Percentiles rank a stretch among this genome's conserved stretches.
These are phyloP conservation scores for silkworm (Bombyx mori) DNA, from an alignment of 1,140 invertebrate species.

Conservation along the genomic window DNA sequence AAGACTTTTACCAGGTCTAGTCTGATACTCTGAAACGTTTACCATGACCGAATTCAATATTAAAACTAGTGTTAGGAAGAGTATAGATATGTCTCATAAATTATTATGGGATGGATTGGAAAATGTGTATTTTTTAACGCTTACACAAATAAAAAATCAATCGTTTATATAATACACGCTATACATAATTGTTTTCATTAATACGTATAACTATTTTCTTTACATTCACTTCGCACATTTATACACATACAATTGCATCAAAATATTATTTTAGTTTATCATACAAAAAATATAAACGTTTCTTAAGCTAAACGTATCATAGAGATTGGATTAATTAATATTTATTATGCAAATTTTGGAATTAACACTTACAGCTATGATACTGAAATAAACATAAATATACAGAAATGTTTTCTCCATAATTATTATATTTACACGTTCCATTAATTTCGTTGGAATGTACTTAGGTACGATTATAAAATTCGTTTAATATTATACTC, in stretches of 20 bases:
- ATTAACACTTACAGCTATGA: conserved; percentile 3
- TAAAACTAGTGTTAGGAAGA: too few species aligned
- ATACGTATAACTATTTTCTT: conserved; percentile 34
- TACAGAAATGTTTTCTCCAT: conserved; percentile 48
- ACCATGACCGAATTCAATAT: too few species aligned
- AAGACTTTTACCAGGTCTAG: conserved; percentile 8
- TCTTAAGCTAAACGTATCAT: too few species aligned
- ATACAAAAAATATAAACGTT: too few species aligned
- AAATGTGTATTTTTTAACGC: conserved; percentile 3
- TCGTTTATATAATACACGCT: conserved; percentile 27
- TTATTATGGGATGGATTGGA: conserved; percentile 13
- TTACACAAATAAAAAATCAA: conserved; percentile 25
- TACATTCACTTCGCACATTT: conserved; percentile 29
- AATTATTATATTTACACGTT: conserved; percentile 63
- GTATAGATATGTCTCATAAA: conserved; percentile 16
- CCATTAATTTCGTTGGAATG: conserved; percentile 36
- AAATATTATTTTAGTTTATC: conserved; percentile 7
- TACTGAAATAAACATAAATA: conserved; percentile 36
- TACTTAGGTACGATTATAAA: conserved; percentile 9
- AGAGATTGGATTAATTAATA: too few species aligned
- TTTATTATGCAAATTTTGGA: too few species aligned
- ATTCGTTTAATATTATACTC: conserved; percentile 4
- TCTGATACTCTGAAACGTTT: conserved; percentile 10
- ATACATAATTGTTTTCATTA: conserved; percentile 19
- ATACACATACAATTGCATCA: conserved; percentile 26